phyloP scores from a whole-genome alignment of 2,888 invertebrate genomes.

The Clivina fossor region DNA sequence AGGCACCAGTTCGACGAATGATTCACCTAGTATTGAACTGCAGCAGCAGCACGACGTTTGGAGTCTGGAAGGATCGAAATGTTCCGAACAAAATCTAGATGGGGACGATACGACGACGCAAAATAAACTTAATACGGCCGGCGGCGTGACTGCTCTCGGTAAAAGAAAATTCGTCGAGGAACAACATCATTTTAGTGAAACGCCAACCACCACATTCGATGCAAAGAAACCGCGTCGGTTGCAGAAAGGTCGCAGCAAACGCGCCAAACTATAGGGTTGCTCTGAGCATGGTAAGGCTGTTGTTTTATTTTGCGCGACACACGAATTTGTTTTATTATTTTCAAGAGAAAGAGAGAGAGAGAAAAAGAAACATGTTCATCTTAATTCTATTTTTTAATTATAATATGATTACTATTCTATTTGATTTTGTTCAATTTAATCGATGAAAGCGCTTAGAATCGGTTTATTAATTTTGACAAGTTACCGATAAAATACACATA shows the following conservation, averaged over 20 bases:
- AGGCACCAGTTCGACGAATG: constrained; percentile 40
- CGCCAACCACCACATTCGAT: constrained; percentile 39
- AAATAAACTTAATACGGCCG: constrained; percentile 8
- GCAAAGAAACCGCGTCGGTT: constrained; percentile 46
- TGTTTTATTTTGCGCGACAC: no score
- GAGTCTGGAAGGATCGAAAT: constrained; percentile 20
- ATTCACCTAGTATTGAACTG: neutral
- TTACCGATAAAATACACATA: no score
- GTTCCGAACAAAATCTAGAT: neutral
- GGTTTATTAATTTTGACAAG: no score
- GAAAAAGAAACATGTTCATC: no score
- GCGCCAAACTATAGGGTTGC: constrained; percentile 44
- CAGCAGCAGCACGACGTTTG: constrained; percentile 19
- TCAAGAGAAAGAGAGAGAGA: no score
- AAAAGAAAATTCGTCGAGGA: constrained; percentile 47
- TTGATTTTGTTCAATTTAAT: no score
- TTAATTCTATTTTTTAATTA: no score
- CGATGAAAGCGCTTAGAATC: no score
- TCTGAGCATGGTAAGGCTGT: constrained; percentile 28
- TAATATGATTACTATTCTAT: no score
- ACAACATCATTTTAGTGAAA: constrained; percentile 41
- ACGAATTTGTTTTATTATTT: no score
- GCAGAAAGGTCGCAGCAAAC: constrained; percentile 47
- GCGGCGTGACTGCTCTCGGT: constrained; percentile 19
- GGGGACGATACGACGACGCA: neutral